Evolutionary conservation across 2,113 vertebrate genomes (phyloP), one percentile per base, ranked within the genome.

Genomic region (Rhinolophus sinicus): DNA sequence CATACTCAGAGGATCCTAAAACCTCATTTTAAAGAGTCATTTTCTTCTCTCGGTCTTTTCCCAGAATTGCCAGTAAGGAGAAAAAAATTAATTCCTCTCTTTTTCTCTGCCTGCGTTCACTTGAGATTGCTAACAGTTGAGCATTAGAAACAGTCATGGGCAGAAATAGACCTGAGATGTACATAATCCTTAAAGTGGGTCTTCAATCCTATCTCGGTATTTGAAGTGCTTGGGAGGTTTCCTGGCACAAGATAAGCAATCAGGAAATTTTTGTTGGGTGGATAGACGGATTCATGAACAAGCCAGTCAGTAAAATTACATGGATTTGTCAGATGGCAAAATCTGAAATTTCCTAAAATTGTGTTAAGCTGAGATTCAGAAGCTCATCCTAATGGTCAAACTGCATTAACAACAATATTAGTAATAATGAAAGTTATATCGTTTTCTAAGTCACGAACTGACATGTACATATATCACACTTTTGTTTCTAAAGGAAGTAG

Each of bases 401-500:
- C 21, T 94, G 52, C 67, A 64, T 56, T 67, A 72, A 62, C 30
- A 11, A 33, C 52, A 50, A 8, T 65, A 21, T n/a, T 64, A 26
- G 4, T 82, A 84, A 93, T 58, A 44, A 26, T 24, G 15, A 15
- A 83, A 91, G 54, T 72, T 62, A 8, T 44, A 8, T 54, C 60
- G 13, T 91, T 93, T 50, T 81, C 70, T 72, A 70, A 78, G 40
- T 54, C 16, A 8, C 83, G 40, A 72, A 94, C 80, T 97, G 69
- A 97, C 58, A 6, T n/a, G 5, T 21, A 85, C 98, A 92, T 97
- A 52, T 98, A 47, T 96, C 97, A 86, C 96, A 88, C 97, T 97
- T 98, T 98, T 98, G 98, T 95, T 98, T 93, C 88, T 98, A 47
- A 98, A 99, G 99, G 99, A 99, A 98, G 99, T 99, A 88, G 99